Conservation (phyloP, 2,888 invertebrate genomes). For the Dioctria linearis region DNA sequence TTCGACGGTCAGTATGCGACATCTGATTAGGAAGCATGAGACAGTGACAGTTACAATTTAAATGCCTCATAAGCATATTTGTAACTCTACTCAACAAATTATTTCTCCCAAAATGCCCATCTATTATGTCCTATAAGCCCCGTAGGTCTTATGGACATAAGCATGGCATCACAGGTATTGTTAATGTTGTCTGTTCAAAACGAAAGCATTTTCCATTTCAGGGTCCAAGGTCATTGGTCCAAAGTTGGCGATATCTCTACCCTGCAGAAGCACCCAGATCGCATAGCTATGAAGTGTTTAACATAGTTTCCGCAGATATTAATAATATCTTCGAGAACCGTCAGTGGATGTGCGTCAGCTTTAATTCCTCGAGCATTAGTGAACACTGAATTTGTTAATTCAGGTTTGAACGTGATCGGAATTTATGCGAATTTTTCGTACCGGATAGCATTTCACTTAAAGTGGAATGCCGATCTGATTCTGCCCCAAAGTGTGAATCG, state of each 20-base stretch:
- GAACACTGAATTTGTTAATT: slow-evolving; percentile 3
- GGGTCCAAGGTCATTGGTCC: not conserved
- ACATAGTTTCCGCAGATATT: not conserved
- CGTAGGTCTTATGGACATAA: too few relatives aligned
- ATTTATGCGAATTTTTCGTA: not conserved
- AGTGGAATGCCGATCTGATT: not conserved
- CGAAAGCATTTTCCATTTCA: not conserved
- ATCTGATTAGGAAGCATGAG: too few relatives aligned
- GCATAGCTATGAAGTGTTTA: too few relatives aligned
- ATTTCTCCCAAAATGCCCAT: too few relatives aligned
- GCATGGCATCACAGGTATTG: too few relatives aligned
- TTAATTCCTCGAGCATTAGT: not conserved
- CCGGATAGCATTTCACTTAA: not conserved
- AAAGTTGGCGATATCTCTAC: too few relatives aligned
- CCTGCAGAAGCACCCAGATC: too few relatives aligned
- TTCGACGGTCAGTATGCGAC: too few relatives aligned
- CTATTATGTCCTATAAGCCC: too few relatives aligned
- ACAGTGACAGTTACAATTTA: too few relatives aligned
- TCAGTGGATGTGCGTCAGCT: not conserved
- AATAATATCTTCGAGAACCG: not conserved
- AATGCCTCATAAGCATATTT: too few relatives aligned
- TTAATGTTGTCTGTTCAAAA: not conserved
- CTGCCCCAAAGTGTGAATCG: not conserved
- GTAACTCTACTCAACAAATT: too few relatives aligned
- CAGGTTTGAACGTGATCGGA: not conserved